phyloP scores from a whole-genome alignment of 2,113 vertebrate species.

The Triplophysa siluroides region DNA sequence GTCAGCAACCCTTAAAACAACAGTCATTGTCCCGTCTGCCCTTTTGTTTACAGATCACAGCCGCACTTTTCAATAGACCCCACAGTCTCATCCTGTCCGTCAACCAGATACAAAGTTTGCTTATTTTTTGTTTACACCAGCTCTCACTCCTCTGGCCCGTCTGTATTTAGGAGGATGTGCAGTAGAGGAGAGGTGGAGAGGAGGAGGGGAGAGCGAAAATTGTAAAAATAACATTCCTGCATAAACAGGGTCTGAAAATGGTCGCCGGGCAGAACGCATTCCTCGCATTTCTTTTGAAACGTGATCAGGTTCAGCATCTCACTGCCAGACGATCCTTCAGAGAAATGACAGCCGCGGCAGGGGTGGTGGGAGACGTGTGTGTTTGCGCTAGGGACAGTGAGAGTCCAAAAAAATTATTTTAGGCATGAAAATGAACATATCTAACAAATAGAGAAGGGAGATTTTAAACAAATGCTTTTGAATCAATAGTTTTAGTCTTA shows the following conservation, averaged over 20 bases:
- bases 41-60: slow-evolving; percentile 66
- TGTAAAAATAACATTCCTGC: slow-evolving; percentile 72
- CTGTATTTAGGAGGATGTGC: slow-evolving; percentile 50
- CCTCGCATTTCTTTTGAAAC: slow-evolving; percentile 66
- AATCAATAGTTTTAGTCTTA: too few relatives aligned
- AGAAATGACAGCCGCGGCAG: slow-evolving; percentile 54
- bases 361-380: background rate
- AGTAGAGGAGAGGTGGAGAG: slow-evolving; percentile 27
- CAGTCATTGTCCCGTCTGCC: slow-evolving; percentile 65
- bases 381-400: background rate
- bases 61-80: slow-evolving; percentile 65
- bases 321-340: slow-evolving; percentile 49
- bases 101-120: slow-evolving; percentile 45
- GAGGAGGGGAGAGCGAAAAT: slow-evolving; percentile 46
- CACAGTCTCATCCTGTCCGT: slow-evolving; percentile 40
- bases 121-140: slow-evolving; percentile 47
- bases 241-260: slow-evolving; percentile 70
- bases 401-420: too few relatives aligned
- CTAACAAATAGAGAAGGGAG: too few relatives aligned
- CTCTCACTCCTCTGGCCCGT: background rate
- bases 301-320: slow-evolving; percentile 61
- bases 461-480: too few relatives aligned
- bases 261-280: slow-evolving; percentile 64
- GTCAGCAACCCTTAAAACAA: slow-evolving; percentile 77
- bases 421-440: too few relatives aligned